Percentiles rank a stretch among this genome's conserved stretches.
Conservation (phyloP, 30 jellyfish, hydroid and myxozoan genomes). For the Hydra vulgaris region DNA sequence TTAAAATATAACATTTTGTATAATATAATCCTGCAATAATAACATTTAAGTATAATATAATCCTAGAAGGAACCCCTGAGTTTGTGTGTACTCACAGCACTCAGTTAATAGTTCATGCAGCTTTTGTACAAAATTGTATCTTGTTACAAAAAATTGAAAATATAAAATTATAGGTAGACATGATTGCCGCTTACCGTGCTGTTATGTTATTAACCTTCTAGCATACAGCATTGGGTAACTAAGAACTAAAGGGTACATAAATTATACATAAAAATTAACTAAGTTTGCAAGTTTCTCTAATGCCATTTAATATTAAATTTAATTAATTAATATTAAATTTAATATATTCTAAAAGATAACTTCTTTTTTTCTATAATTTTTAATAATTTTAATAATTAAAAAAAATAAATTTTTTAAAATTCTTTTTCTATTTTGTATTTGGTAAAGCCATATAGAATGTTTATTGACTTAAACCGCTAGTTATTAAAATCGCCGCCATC, state of each 20-base stretch:
- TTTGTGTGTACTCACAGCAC: neutral
- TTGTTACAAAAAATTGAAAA: neutral
- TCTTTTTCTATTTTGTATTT: too few species aligned
- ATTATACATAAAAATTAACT: neutral
- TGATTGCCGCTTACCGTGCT: neutral
- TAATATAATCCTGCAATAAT: neutral
- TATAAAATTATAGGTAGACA: neutral
- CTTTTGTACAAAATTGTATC: neutral
- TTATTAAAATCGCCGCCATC: neutral
- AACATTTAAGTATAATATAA: neutral
- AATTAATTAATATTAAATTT: too few species aligned
- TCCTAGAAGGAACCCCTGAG: neutral
- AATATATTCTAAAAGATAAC: neutral
- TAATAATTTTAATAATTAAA: too few species aligned
- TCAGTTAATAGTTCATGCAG: neutral
- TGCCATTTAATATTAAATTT: neutral
- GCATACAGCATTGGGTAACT: neutral
- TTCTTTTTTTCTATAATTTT: too few species aligned
- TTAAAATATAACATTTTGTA: neutral
- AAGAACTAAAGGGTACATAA: neutral
- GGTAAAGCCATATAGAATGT: neutral
- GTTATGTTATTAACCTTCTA: neutral
- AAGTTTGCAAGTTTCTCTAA: too few species aligned
- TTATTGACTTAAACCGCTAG: neutral
- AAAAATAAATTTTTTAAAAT: too few species aligned